Conservation (phyloP, 37 sponge, comb jelly and placozoan genomes). For the Crambe crambe region DNA sequence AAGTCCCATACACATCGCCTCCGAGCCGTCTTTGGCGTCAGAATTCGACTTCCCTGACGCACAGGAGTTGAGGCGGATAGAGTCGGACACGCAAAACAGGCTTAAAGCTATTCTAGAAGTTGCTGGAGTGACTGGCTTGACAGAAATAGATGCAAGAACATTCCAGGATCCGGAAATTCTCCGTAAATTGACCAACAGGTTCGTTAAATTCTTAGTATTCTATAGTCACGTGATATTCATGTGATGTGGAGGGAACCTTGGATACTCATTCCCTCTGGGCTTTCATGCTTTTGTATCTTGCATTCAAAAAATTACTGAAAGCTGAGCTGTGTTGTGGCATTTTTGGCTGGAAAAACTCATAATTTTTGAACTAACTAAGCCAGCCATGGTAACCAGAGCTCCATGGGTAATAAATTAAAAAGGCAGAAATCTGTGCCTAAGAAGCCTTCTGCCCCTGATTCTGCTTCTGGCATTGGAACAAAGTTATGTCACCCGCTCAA, state of each 20-base stretch:
- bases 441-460: not conserved
- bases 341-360: too few species aligned
- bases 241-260: constrained; percentile 9
- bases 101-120: constrained; percentile 78
- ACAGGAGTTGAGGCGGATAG: constrained; percentile 51
- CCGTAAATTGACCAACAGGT: constrained; percentile 75
- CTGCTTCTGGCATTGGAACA: not conserved
- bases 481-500: too few species aligned
- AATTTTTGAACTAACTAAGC: too few species aligned
- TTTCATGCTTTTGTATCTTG: not conserved
- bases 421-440: not conserved
- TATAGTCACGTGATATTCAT: constrained; percentile 27
- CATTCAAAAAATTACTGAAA: not conserved
- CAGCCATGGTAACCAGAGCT: too few species aligned
- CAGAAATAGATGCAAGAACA: constrained; percentile 71
- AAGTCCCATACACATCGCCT: constrained; percentile 48
- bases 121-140: constrained; percentile 66
- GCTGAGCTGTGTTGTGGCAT: too few species aligned
- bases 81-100: constrained; percentile 65
- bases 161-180: constrained; percentile 87
- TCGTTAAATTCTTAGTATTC: not conserved
- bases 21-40: constrained; percentile 25
- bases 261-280: not conserved
- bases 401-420: constrained; percentile 17
- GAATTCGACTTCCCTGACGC: constrained; percentile 52